A percentile compares a stretch with the other conserved stretches of the same genome.
Conservation (phyloP, 2,797 vertebrate species). For the Anguilla obscura region DNA sequence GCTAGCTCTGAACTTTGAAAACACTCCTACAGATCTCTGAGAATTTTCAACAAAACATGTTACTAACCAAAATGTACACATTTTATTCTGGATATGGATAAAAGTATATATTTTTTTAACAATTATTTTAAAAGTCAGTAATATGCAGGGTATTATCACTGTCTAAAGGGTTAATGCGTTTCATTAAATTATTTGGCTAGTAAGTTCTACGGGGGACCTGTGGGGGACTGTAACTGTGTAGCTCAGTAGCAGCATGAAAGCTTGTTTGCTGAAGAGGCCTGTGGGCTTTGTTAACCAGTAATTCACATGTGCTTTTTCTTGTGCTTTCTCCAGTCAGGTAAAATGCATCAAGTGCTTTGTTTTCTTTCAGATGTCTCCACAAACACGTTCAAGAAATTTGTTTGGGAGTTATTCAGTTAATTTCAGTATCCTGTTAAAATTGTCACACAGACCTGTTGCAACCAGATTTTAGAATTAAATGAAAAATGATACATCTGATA, state of each 20-base stretch:
- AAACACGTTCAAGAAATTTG: background rate
- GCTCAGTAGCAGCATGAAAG: background rate
- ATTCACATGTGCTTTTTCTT: background rate
- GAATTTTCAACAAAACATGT: slow-evolving; percentile 1
- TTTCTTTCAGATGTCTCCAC: background rate
- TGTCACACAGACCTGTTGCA: no score
- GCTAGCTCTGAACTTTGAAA: background rate
- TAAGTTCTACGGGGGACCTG: background rate
- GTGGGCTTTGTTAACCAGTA: background rate
- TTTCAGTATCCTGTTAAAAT: background rate
- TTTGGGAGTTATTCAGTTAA: background rate
- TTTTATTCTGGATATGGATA: background rate
- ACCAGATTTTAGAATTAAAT: no score
- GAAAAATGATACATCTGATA: no score
- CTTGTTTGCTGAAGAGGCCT: background rate
- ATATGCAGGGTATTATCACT: no score
- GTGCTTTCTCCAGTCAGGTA: background rate
- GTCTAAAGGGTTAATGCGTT: background rate
- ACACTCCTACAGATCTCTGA: background rate
- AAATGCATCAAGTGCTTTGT: background rate
- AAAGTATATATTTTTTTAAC: background rate
- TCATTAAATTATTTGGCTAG: background rate
- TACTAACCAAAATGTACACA: background rate
- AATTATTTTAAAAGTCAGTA: background rate
- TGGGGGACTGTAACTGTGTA: background rate